Evolutionary conservation across 2,888 invertebrate genomes (phyloP), one percentile per base, ranked within the genome.

Genomic region (Chrysina gloriosa): DNA sequence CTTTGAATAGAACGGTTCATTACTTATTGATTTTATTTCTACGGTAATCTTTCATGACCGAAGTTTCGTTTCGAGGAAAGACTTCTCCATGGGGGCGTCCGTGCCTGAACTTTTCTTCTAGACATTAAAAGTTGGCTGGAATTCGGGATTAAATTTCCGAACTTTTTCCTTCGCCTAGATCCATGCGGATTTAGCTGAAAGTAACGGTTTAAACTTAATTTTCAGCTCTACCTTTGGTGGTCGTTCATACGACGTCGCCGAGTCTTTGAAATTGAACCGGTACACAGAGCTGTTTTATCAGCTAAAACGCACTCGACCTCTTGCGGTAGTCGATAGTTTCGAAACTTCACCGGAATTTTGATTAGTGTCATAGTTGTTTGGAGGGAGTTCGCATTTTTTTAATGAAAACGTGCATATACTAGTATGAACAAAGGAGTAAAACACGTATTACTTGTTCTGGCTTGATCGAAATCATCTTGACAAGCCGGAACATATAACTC

Each of bases 171-270:
- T 19, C 39, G 16, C 7, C 31, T 16, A 42, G 54, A 56, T 56
- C 65, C 54, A 16, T 45, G 11, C 65, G 65, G 65, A 65, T 65
- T 65, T 56, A 56, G 45, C 45, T 61, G 58, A 56, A 56, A 45
- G 65, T 65, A 56, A 48, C 65, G 61, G 34, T 68, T 65, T 68
- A 68, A 68, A 68, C 68, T 68, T 64, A 64, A 68, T 68, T 68
- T 68, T 68, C 34, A 56, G 45, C 52, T 56, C 47, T 65, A 63
- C 50, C 63, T 23, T 25, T 39, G 39, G 39, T 11, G 23, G 11
- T 47, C 58, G 56, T 45, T 58, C 56, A 23, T 31, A 58, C 58
- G 54, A 54, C 25, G 52, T 16, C 52, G 39, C 23, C n/a, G 52
- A 21, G 47, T 47, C 58, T 56, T 42, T 34, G 52, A 47, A 66